Conservation (phyloP, 2,113 vertebrate species). For the Oreochromis spilurus region DNA sequence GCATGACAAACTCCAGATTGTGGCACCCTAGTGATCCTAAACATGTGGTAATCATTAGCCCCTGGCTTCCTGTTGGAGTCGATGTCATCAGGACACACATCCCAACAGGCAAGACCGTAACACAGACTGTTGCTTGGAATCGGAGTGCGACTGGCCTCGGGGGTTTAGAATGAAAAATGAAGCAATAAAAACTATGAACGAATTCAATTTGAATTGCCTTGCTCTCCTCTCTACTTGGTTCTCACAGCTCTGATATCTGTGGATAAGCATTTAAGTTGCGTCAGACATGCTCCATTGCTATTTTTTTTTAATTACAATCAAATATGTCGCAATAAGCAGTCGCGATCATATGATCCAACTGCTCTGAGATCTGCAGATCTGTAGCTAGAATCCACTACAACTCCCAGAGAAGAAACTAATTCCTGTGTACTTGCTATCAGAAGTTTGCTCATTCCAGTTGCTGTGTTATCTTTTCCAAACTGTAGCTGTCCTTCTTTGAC, state of each 20-base stretch:
- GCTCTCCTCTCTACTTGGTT: background rate
- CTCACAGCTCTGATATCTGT: background rate
- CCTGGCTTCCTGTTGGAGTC: conserved; percentile 70
- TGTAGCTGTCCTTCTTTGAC: conserved; percentile 11
- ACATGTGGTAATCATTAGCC: conserved; percentile 75
- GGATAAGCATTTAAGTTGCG: background rate
- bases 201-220: conserved; percentile 21
- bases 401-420: background rate
- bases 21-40: conserved; percentile 58
- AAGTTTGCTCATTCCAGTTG: conserved; percentile 16
- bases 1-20: conserved; percentile 64
- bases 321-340: background rate
- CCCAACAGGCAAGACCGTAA: conserved; percentile 41
- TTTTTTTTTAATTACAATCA: conserved; percentile 7
- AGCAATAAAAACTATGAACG: conserved; percentile 47
- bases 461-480: conserved; percentile 5
- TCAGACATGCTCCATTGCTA: background rate
- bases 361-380: background rate
- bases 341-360: background rate
- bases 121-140: conserved; percentile 48
- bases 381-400: background rate
- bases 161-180: conserved; percentile 50
- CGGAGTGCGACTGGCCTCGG: conserved; percentile 15
- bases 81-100: conserved; percentile 65
- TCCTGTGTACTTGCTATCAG: conserved; percentile 24